Percentiles rank a stretch among this genome's conserved stretches.
phyloP scores from a whole-genome alignment of 2,797 vertebrate genomes.

The Amblyraja radiata region DNA sequence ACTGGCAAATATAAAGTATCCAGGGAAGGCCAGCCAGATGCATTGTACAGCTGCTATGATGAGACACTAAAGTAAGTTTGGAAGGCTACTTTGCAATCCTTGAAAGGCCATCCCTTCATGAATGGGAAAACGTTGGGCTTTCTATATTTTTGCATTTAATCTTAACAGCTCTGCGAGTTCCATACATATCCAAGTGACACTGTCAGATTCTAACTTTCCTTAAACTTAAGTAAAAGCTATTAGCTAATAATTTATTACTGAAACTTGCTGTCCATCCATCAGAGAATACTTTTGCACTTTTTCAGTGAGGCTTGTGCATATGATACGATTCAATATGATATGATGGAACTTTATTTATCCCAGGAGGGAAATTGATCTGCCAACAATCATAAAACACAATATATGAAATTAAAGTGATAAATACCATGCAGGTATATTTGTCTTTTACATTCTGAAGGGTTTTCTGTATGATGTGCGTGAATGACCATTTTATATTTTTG shows the following conservation, averaged over 20 bases:
- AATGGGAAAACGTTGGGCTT: background rate
- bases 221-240: background rate
- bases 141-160: background rate
- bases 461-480: background rate
- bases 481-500: background rate
- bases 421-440: no score
- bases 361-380: no score
- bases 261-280: background rate
- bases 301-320: background rate
- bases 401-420: no score
- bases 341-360: no score
- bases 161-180: background rate
- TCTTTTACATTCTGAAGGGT: background rate
- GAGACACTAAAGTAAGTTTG: no score
- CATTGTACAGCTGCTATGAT: background rate
- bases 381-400: no score
- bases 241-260: background rate
- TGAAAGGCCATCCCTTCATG: background rate
- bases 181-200: background rate
- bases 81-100: background rate
- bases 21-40: background rate
- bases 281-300: background rate
- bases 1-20: background rate
- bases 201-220: background rate
- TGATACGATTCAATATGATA: no score